Evolutionary conservation across 2,113 vertebrate genomes (phyloP).

Genomic region (Campylorhamphus procurvoides): DNA sequence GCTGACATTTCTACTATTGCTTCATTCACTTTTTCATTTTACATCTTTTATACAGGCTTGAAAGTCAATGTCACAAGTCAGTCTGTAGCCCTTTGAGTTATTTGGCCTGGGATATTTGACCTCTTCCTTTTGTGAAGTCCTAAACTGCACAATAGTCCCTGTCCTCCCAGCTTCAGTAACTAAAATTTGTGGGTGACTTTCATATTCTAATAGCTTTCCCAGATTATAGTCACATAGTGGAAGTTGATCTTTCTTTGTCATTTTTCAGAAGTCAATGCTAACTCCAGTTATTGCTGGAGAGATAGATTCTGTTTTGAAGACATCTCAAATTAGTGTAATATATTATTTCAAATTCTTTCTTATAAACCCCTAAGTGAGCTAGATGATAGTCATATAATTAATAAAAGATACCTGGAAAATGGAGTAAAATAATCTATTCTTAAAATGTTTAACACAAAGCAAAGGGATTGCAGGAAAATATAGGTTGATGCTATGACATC

Average conservation of each 20-base stretch:
- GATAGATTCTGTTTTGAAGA: not conserved
- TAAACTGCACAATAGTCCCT: not conserved
- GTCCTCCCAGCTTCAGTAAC: not conserved
- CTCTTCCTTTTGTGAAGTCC: not conserved
- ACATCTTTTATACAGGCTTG: not conserved
- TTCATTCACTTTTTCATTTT: conserved; percentile 25
- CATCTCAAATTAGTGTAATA: not conserved
- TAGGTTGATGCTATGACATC: not conserved
- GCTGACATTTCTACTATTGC: conserved; percentile 15
- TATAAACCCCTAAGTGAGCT: not conserved
- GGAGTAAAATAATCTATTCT: not conserved
- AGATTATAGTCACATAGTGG: not conserved
- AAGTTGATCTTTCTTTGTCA: not conserved
- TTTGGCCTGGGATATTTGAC: not conserved
- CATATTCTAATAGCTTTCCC: not conserved
- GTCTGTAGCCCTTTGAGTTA: not conserved
- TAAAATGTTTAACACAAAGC: not conserved
- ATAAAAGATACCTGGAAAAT: not conserved
- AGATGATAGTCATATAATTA: not conserved
- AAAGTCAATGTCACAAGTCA: not conserved
- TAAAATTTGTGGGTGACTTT: not conserved
- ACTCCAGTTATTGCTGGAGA: not conserved
- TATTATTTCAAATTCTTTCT: not conserved
- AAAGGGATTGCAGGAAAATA: not conserved
- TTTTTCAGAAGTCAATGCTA: not conserved